These are phyloP conservation scores for Agrilus planipennis DNA, from an alignment of 1,140 invertebrate species.

Conservation along the genomic window DNA sequence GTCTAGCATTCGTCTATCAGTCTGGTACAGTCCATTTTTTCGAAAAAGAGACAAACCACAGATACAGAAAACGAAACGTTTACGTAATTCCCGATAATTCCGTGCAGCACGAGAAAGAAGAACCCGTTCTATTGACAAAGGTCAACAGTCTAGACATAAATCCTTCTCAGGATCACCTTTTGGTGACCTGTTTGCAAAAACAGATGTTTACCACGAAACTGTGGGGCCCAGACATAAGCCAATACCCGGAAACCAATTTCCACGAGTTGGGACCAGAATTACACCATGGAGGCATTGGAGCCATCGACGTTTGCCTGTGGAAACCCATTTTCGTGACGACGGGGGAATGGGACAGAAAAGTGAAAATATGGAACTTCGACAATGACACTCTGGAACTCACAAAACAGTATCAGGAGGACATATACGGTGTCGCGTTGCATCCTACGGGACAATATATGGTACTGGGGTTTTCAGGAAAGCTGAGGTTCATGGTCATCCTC, in stretches of 20 bases:
- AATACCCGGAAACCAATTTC: constrained; percentile 33
- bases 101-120: constrained; percentile 17
- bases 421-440: constrained; percentile 46
- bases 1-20: constrained; percentile 48
- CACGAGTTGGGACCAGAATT: constrained; percentile 54
- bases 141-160: constrained; percentile 45
- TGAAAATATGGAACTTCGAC: constrained; percentile 85
- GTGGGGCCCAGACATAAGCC: constrained; percentile 39
- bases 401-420: constrained; percentile 34
- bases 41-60: constrained; percentile 46
- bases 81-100: constrained; percentile 40
- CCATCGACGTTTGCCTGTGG: constrained; percentile 71
- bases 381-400: constrained; percentile 62
- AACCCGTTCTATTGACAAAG: constrained; percentile 11
- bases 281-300: constrained; percentile 67
- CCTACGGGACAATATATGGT: constrained; percentile 75
- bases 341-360: constrained; percentile 62
- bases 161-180: constrained; percentile 41
- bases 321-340: constrained; percentile 82
- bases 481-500: constrained; percentile 72
- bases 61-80: constrained; percentile 46
- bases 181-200: constrained; percentile 49
- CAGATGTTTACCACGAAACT: constrained; percentile 48
- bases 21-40: constrained; percentile 49
- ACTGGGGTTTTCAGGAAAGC: constrained; percentile 82